A percentile compares a stretch with the other conserved stretches of the same genome.
Conservation (phyloP, 2,113 vertebrate species). For the Benitochromis conjunctus region DNA sequence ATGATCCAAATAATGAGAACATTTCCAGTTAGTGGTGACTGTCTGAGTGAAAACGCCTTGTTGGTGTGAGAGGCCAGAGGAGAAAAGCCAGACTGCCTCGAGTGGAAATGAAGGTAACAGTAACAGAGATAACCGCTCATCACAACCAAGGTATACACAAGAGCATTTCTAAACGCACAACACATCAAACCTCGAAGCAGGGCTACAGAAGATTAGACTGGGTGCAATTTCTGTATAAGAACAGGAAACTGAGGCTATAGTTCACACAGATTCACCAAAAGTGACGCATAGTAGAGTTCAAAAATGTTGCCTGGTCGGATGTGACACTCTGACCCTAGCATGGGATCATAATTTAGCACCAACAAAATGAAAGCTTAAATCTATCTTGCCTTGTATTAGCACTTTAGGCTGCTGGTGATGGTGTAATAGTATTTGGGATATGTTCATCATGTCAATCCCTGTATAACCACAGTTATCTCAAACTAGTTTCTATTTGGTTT, state of each 20-base stretch:
- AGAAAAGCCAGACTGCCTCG: background rate
- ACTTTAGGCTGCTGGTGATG: background rate
- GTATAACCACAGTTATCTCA: background rate
- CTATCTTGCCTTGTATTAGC: background rate
- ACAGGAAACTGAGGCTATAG: background rate
- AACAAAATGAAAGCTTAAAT: background rate
- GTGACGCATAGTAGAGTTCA: background rate
- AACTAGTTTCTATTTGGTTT: background rate
- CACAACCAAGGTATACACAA: background rate
- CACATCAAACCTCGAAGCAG: background rate
- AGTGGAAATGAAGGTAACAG: background rate
- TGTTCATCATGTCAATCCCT: background rate
- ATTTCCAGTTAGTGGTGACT: background rate
- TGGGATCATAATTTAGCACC: background rate
- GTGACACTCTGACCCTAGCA: background rate
- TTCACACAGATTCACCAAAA: background rate
- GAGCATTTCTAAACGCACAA: background rate
- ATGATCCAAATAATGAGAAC: background rate
- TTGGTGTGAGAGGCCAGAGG: background rate
- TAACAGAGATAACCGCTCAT: background rate
- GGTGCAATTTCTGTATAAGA: background rate
- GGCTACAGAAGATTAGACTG: background rate
- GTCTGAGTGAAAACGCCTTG: background rate
- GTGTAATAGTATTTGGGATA: background rate
- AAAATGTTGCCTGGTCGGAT: background rate